phyloP scores from a whole-genome alignment of 2,888 invertebrate species.

The Eupithecia exiguata region DNA sequence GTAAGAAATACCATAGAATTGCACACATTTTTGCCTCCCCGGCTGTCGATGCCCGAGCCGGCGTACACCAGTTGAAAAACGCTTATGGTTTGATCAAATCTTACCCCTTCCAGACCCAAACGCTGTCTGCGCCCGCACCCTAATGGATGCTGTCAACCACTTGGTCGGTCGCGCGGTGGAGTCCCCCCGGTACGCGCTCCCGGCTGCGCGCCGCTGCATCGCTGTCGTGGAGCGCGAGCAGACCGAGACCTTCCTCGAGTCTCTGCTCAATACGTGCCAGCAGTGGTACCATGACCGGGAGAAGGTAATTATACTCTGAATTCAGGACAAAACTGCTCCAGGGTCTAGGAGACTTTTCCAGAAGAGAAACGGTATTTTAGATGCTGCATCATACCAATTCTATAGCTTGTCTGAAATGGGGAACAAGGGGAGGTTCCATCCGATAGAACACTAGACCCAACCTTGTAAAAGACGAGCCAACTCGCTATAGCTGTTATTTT shows the following conservation, averaged over 20 bases:
- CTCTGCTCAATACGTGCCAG: conserved; percentile 93
- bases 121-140: conserved; percentile 84
- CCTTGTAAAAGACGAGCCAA: no score
- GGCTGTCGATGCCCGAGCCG: no score
- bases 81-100: background rate
- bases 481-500: no score
- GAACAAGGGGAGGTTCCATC: no score
- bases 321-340: background rate
- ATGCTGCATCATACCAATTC: background rate
- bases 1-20: no score
- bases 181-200: conserved; percentile 90
- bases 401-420: background rate
- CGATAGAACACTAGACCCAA: no score
- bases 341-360: background rate
- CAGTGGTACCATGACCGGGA: conserved; percentile 92
- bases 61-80: no score
- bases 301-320: conserved; percentile 50
- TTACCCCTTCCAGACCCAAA: conserved; percentile 87
- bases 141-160: conserved; percentile 94
- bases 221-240: conserved; percentile 94
- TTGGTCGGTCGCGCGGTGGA: conserved; percentile 92
- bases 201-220: conserved; percentile 93
- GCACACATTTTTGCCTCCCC: no score
- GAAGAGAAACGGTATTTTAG: background rate
- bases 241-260: conserved; percentile 94